Evolutionary conservation across 2,797 vertebrate genomes (phyloP), one percentile per base, ranked within the genome.

Genomic region (Sebastes diaconus): DNA sequence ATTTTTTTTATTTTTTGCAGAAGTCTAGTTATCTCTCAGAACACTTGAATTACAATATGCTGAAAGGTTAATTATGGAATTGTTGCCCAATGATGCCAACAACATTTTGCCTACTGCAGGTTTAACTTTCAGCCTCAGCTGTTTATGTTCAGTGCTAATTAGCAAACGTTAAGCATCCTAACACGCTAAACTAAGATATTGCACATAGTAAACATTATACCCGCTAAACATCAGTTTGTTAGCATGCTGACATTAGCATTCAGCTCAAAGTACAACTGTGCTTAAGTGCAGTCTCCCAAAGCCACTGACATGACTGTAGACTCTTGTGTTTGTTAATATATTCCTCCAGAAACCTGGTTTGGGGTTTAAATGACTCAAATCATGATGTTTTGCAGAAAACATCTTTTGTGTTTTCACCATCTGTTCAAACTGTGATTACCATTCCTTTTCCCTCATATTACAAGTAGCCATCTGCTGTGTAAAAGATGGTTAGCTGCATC

Each of bases 341-440:
- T 32, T 59, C 11, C 9, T 61, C 64, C 27, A 60, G 24, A 50
- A 55, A 46, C 46, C 24, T 46, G n/a, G 13, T 58, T 58, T 55
- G 9, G n/a, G 20, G 34, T 59, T 65, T 12, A 34, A 65, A 30
- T 25, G 3, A 24, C 7, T 34, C 2, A 22, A 13, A 54, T n/a
- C 6, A 2, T 69, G 36, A 36, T 57, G n/a, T 68, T 76, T 72
- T 68, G 16, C 25, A 25, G 30, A 64, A 24, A 55, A 55, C 12
- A 20, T 39, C 3, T 11, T 39, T 36, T 36, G 6, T 34, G 3
- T 50, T 71, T 46, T 72, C 24, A 16, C 59, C 32, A 24, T 75
- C 54, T 60, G 59, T 76, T 54, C 12, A 25, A 12, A 27, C 32
- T 34, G n/a, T 34, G 6, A 70, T 39, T 58, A 11, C 3, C 11